A percentile compares a stretch with the other conserved stretches of the same genome.
phyloP scores from a whole-genome alignment of 2,888 invertebrate genomes.

The Podabrus alpinus region DNA sequence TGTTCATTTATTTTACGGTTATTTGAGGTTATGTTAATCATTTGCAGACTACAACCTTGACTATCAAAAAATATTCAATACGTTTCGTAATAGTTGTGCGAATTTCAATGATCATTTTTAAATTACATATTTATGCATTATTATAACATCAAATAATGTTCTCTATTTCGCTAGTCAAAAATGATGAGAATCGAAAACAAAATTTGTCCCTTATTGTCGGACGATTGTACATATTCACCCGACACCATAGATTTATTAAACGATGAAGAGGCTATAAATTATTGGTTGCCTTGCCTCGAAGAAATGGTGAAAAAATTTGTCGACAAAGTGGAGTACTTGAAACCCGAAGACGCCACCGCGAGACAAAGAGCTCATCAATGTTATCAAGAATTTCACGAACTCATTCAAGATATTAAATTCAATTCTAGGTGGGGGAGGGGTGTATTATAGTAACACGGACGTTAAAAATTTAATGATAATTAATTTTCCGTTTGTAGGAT shows the following conservation, averaged over 20 bases:
- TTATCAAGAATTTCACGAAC: constrained; percentile 79
- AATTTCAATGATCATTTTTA: not conserved
- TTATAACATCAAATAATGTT: not conserved
- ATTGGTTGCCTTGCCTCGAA: constrained; percentile 92
- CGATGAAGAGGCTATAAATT: constrained; percentile 83
- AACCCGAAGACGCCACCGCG: constrained; percentile 75
- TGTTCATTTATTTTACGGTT: not conserved
- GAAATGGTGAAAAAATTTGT: constrained; percentile 85
- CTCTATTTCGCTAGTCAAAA: not conserved
- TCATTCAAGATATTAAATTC: constrained; percentile 73
- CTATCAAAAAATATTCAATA: not conserved
- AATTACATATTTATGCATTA: not conserved
- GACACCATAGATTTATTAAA: constrained; percentile 89
- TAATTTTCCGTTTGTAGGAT: constrained; percentile 30
- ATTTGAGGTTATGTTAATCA: not conserved
- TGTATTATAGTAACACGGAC: not conserved
- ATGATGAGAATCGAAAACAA: constrained; percentile 32
- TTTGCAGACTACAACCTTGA: not conserved
- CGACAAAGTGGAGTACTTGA: constrained; percentile 78
- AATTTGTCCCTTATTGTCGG: constrained; percentile 76
- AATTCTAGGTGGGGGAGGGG: constrained; percentile 75
- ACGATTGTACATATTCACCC: constrained; percentile 81
- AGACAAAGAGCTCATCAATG: constrained; percentile 80
- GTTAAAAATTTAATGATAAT: not conserved
- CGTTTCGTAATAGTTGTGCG: not conserved